Base-by-base conservation (phyloP, 2,797 vertebrate genomes). In the Spinus pinus region DNA sequence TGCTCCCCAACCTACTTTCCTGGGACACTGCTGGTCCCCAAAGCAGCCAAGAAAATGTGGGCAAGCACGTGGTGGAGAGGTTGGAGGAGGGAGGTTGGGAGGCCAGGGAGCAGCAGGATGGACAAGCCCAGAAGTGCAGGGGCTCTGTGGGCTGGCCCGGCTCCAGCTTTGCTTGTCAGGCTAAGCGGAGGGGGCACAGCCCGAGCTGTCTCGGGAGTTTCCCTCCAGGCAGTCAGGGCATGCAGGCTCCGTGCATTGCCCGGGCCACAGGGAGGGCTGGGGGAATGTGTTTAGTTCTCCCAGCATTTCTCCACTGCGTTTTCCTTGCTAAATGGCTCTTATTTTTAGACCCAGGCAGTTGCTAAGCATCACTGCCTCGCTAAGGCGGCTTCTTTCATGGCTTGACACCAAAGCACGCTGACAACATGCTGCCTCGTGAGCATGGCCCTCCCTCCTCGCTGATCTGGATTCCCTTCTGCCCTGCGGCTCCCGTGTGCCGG, bases 341-440 rank as follows among this genome's bases (percentile, higher is more conserved):
- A 97, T 97, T 97, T 97, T 97, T 97, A 97, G 96, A 95, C 83
- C 71, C 93, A 94, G 89, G 93, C 96, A 97, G 96, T 97, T 97
- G 96, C 96, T 97, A 97, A 97, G 96, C 96, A 97, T 97, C 93
- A 35, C 92, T 96, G 92, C 96, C 94, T 96, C 22, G 6, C 90
- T 93, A 72, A 95, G 92, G 96, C 91, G 27, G 88, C 88, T 93
- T 95, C 96, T 96, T 96, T 96, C 94, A 95, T 96, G 94, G 95
- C 94, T 94, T 95, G 94, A 94, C 96, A 96, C 96, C 96, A 96
- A 95, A 94, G 96, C 93, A 95, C 94, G 91, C 94, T 96, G 95
- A 94, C 87, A 95, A 94, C 96, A 95, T 7, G 91, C 94, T 89
- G 96, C 96, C 69, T 69, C 53, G 56, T 95, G 94, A 96, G 89